These are phyloP conservation scores for Eurytoma adleriae DNA, from an alignment of 2,888 invertebrate genomes.

Conservation along the genomic window DNA sequence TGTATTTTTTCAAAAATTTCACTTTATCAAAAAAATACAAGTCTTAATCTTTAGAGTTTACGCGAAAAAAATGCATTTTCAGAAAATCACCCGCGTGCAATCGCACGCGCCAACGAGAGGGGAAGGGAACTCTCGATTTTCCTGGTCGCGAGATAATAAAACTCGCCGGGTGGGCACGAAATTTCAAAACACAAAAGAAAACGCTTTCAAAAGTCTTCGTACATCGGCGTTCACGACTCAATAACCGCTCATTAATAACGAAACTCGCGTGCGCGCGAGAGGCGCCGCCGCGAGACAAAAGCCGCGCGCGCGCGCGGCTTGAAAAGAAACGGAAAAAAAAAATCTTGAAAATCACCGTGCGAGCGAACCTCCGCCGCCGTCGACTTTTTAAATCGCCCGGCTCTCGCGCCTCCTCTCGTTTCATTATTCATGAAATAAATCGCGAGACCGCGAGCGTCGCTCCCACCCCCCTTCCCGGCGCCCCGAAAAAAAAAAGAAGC, in stretches of 20 bases:
- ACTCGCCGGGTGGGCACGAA: background rate
- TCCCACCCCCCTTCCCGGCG: background rate
- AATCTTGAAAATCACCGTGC: background rate
- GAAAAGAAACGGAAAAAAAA: constrained; percentile 1
- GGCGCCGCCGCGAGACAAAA: background rate
- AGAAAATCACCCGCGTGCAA: too few species aligned
- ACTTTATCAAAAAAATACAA: too few species aligned
- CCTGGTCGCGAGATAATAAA: background rate
- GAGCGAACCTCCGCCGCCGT: background rate
- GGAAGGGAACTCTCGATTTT: constrained; percentile 11
- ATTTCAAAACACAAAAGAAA: constrained; percentile 2
- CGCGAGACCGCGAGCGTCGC: background rate
- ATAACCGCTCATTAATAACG: constrained; percentile 32
- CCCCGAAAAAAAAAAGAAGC: background rate
- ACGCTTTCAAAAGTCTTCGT: constrained; percentile 8
- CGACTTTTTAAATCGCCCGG: too few species aligned
- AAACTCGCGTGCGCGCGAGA: background rate
- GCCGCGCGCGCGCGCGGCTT: background rate
- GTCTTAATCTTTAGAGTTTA: too few species aligned
- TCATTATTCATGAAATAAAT: constrained; percentile 22
- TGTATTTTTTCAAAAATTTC: too few species aligned
- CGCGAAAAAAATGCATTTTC: background rate
- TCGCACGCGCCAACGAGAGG: background rate
- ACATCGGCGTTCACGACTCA: background rate
- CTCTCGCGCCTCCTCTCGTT: too few species aligned